Evolutionary conservation across 2,797 vertebrate species (phyloP).

Genomic region (Enteromius thamalakanensis): DNA sequence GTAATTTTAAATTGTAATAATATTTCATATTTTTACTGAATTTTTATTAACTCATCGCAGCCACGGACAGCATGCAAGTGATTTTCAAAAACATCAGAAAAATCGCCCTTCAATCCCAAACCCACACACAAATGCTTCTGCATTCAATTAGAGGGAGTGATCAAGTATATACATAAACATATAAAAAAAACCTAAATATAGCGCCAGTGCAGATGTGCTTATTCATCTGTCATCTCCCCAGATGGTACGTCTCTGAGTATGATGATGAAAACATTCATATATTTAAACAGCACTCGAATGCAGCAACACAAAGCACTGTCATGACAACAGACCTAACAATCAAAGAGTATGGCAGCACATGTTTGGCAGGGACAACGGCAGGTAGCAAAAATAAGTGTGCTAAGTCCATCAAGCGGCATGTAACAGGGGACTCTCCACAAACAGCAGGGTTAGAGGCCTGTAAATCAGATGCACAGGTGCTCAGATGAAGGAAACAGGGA

Average conservation of each 20-base stretch:
- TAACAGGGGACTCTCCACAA: slow-evolving; percentile 35
- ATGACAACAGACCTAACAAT: slow-evolving; percentile 46
- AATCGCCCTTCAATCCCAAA: background rate
- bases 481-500: slow-evolving; percentile 32
- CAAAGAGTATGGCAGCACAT: slow-evolving; percentile 24
- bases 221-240: slow-evolving; percentile 39
- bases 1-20: background rate
- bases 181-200: slow-evolving; percentile 31
- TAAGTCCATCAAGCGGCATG: slow-evolving; percentile 14
- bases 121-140: background rate
- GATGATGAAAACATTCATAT: slow-evolving; percentile 66
- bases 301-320: slow-evolving; percentile 45
- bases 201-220: slow-evolving; percentile 25
- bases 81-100: background rate
- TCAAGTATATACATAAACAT: slow-evolving; percentile 18
- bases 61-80: background rate
- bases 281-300: slow-evolving; percentile 33
- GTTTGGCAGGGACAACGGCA: slow-evolving; percentile 23
- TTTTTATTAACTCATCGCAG: background rate
- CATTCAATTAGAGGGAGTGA: slow-evolving; percentile 21
- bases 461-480: slow-evolving; percentile 45
- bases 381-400: slow-evolving; percentile 46
- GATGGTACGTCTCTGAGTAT: slow-evolving; percentile 48
- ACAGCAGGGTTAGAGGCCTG: slow-evolving; percentile 38
- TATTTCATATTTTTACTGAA: background rate